Percentiles rank a stretch among this genome's conserved stretches.
phyloP scores from a whole-genome alignment of 1,140 invertebrate genomes.

The Zaprionus ghesquierei region DNA sequence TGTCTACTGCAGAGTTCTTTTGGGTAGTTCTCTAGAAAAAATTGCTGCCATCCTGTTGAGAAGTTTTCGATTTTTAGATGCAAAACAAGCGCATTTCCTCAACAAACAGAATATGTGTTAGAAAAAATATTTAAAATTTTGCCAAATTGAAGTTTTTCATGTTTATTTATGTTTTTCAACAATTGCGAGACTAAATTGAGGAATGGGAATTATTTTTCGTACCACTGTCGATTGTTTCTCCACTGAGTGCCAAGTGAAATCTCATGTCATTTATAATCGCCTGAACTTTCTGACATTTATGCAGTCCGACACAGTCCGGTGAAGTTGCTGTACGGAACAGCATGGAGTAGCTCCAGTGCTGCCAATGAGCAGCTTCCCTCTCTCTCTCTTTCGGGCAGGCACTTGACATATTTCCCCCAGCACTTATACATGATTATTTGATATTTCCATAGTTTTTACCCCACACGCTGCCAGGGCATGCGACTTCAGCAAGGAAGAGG shows the following conservation, averaged over 20 bases:
- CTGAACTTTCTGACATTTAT: slow-evolving; percentile 76
- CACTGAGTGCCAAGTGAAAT: slow-evolving; percentile 23
- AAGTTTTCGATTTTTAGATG: neutral
- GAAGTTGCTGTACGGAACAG: slow-evolving; percentile 1
- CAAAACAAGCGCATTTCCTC: neutral
- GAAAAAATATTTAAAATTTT: too few species aligned
- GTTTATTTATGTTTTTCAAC: neutral
- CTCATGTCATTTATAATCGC: slow-evolving; percentile 67
- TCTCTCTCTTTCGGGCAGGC: neutral
- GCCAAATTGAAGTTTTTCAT: neutral
- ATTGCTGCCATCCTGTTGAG: neutral
- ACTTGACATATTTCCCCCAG: slow-evolving; percentile 52
- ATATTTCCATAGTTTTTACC: slow-evolving; percentile 68
- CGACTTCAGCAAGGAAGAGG: neutral
- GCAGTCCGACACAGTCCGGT: slow-evolving; percentile 44
- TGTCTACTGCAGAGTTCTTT: slow-evolving; percentile 11
- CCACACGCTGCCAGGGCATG: slow-evolving; percentile 4
- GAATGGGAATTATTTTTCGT: neutral
- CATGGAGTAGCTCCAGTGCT: slow-evolving; percentile 9
- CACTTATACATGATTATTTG: slow-evolving; percentile 59
- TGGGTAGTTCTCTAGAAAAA: neutral
- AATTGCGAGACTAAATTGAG: too few species aligned
- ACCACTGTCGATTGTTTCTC: slow-evolving; percentile 19
- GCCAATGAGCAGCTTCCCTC: slow-evolving; percentile 31
- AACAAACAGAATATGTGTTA: too few species aligned